A percentile compares a stretch with the other conserved stretches of the same genome.
These are phyloP conservation scores for Leptopilina drosophilae DNA, from an alignment of 2,888 invertebrate species.

Conservation along the genomic window DNA sequence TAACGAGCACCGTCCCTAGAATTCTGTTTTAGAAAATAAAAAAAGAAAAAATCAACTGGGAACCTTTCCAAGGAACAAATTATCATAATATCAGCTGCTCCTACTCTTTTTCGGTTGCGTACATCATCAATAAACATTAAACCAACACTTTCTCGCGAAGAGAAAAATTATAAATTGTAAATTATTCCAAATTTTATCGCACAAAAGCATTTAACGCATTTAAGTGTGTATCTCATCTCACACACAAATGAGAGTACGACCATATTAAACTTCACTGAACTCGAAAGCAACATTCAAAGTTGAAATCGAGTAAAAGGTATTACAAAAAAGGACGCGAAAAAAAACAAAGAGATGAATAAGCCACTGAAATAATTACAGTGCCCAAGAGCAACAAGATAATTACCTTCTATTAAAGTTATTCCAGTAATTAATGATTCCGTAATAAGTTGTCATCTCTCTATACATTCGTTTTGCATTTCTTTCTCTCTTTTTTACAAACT, in stretches of 20 bases:
- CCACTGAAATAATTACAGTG: conserved; percentile 27
- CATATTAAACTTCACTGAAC: background rate
- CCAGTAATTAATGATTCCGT: conserved; percentile 18
- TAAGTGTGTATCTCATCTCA: background rate
- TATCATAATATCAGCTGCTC: conserved; percentile 35
- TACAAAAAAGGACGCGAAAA: background rate
- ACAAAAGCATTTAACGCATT: conserved; percentile 15
- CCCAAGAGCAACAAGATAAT: conserved; percentile 24
- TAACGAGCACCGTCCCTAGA: conserved; percentile 34
- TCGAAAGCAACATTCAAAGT: conserved; percentile 1
- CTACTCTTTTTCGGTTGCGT: conserved; percentile 6
- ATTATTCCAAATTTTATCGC: conserved; percentile 26
- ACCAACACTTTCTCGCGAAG: background rate
- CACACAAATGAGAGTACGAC: too few relatives aligned
- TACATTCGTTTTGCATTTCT: background rate
- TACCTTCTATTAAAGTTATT: conserved; percentile 36
- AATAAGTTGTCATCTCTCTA: conserved; percentile 9
- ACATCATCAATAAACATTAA: conserved; percentile 38
- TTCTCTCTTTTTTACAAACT: too few relatives aligned
- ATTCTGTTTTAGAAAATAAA: conserved; percentile 33
- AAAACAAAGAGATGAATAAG: background rate
- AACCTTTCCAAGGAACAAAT: conserved; percentile 21
- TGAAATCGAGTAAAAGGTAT: background rate
- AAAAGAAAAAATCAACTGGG: background rate
- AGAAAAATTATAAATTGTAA: conserved; percentile 27